Conservation (phyloP, 2,888 invertebrate genomes). For the Gnatocerus cornutus region DNA sequence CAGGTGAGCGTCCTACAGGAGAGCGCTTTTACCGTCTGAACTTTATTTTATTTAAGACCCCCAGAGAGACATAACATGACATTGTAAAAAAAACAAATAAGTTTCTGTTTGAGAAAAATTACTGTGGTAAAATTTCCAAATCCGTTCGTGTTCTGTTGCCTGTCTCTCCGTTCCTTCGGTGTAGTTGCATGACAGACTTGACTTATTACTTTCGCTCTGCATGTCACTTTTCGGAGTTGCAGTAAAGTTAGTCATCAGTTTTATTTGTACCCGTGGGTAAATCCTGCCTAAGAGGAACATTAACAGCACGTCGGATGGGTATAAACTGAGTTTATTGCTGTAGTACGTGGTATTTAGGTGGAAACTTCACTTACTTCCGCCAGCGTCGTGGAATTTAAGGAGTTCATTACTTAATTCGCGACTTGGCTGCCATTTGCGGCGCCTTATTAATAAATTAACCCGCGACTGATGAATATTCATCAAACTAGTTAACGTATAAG, state of each 20-base stretch:
- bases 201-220: slow-evolving; percentile 22
- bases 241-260: slow-evolving; percentile 44
- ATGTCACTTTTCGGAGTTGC: slow-evolving; percentile 34
- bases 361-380: slow-evolving; percentile 52
- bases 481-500: slow-evolving; percentile 49
- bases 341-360: slow-evolving; percentile 47
- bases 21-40: slow-evolving; percentile 27
- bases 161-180: neutral
- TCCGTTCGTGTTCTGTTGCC: neutral
- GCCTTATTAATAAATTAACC: slow-evolving; percentile 53
- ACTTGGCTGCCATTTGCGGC: slow-evolving; percentile 50
- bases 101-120: slow-evolving; percentile 23
- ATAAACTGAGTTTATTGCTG: slow-evolving; percentile 46
- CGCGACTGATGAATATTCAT: slow-evolving; percentile 49
- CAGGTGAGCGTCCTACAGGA: slow-evolving; percentile 25
- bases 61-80: slow-evolving; percentile 28
- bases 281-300: slow-evolving; percentile 40
- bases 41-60: slow-evolving; percentile 31
- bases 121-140: slow-evolving; percentile 12
- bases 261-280: slow-evolving; percentile 38
- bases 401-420: slow-evolving; percentile 51
- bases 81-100: slow-evolving; percentile 34
- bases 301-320: slow-evolving; percentile 45
- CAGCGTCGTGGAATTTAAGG: slow-evolving; percentile 45
- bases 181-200: slow-evolving; percentile 2